Percentiles rank a stretch among this genome's conserved stretches.
Conservation (phyloP, 2,797 vertebrate species). For the Halcyon chelicuti region DNA sequence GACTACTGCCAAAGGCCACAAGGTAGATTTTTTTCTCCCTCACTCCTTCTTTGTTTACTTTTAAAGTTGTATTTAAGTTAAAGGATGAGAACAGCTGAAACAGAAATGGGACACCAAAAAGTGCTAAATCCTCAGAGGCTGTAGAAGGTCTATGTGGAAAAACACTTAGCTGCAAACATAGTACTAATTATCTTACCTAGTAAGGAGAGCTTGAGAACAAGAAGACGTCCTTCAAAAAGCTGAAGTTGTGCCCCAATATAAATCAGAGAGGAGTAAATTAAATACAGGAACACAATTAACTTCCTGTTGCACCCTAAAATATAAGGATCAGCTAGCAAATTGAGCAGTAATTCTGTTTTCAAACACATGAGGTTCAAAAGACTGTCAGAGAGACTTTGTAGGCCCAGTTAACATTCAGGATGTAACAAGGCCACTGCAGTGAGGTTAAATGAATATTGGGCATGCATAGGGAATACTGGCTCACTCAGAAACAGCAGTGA, state of each 20-base stretch:
- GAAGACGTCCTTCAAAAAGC: background rate
- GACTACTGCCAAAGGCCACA: background rate
- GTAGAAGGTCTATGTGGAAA: background rate
- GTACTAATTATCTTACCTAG: background rate
- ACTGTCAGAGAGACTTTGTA: background rate
- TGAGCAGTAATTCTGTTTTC: background rate
- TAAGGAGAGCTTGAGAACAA: background rate
- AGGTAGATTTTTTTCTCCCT: background rate
- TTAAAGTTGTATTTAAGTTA: background rate
- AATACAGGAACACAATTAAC: background rate
- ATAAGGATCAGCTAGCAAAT: background rate
- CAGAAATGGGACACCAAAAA: background rate
- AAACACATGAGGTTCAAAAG: background rate
- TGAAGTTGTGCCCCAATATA: background rate
- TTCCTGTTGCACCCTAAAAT: background rate
- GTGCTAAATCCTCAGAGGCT: background rate
- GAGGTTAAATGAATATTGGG: background rate
- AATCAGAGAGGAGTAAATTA: background rate
- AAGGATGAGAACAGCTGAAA: slow-evolving; percentile 3
- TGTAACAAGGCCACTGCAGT: background rate
- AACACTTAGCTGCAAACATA: background rate
- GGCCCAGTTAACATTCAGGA: background rate
- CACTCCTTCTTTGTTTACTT: background rate
- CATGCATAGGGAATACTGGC: background rate
- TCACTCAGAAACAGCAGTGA: background rate